A percentile compares a stretch with the other conserved stretches of the same genome.
Conservation (phyloP, 2,797 vertebrate species). For the Danio albolineatus region DNA sequence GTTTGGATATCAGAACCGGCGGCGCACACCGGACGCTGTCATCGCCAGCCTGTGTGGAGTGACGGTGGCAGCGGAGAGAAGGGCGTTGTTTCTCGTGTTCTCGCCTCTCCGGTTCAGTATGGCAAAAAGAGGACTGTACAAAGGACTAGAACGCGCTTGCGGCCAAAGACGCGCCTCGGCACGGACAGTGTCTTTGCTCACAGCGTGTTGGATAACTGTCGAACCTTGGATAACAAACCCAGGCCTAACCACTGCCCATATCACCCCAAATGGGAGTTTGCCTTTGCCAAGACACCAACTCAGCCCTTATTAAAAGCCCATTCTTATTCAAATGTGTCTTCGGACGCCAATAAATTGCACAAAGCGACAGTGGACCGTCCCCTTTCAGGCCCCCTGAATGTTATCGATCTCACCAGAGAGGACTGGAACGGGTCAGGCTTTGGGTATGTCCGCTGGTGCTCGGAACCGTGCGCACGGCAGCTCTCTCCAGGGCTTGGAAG, state of each 20-base stretch:
- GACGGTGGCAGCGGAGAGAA: constrained; percentile 66
- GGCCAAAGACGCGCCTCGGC: constrained; percentile 59
- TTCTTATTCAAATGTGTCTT: constrained; percentile 54
- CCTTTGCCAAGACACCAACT: constrained; percentile 54
- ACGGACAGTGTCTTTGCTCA: constrained; percentile 70
- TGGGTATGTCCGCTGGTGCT: constrained; percentile 52
- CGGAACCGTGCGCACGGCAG: constrained; percentile 24
- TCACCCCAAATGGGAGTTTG: constrained; percentile 40
- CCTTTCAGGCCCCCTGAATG: constrained; percentile 69
- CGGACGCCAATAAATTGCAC: constrained; percentile 58
- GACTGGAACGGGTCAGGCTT: constrained; percentile 63
- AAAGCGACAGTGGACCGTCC: constrained; percentile 66
- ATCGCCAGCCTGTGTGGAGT: constrained; percentile 64
- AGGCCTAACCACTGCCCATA: constrained; percentile 40
- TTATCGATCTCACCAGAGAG: constrained; percentile 73
- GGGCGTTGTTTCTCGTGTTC: constrained; percentile 79
- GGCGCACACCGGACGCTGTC: constrained; percentile 57
- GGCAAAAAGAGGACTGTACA: constrained; percentile 75
- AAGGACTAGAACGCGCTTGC: constrained; percentile 76
- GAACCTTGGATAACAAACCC: constrained; percentile 63
- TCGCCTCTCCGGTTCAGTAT: constrained; percentile 66
- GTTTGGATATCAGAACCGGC: constrained; percentile 54
- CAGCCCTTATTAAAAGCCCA: constrained; percentile 46
- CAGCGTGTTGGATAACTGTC: constrained; percentile 58
- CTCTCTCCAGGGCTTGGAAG: constrained; percentile 34